Base-by-base conservation (phyloP, 2,797 vertebrate species). In the Anguilla obscura region DNA sequence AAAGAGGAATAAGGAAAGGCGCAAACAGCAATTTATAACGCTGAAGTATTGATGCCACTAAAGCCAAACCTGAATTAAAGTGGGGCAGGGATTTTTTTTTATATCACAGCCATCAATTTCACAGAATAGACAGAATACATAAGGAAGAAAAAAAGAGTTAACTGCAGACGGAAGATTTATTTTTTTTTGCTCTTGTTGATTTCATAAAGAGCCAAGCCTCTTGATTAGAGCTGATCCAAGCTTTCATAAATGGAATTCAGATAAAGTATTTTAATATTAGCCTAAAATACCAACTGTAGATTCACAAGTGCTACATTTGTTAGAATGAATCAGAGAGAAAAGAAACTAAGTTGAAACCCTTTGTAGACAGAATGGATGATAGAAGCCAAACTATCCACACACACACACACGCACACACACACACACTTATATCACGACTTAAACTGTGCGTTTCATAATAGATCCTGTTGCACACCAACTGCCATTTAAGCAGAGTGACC, bases 1-100 rank as follows among this genome's bases (percentile, higher is more conserved):
- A 48, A 18, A 80, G 18, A 24, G 30, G n/a, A 80, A 80, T 40
- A 80, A 45, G 76, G 16, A 3, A 80, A 80, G 40, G 18, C 16
- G 45, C 36, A 33, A 76, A 76, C 71, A 80, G 76, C 76, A 18
- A 80, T 80, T 40, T 9, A 80, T 80, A 80, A 45, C 27, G 12
- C 14, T 45, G 21, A 80, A 80, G 76, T 80, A 45, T 80, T 80
- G 33, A 80, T 80, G 76, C 36, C 36, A 80, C 76, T 18, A 36
- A 45, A 21, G 36, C 18, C 69, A 74, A 74, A 36, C 27, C 69
- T 74, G 69, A 36, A 74, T 74, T 80, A 48, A 80, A 80, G 36
- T 45, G 76, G 36, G 36, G 76, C 2, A 14, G 14, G 1, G 21
- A 48, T 40, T 80, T 80, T 80, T 45, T 45, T 45, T 45, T 4